Evolutionary conservation across 2,797 vertebrate species (phyloP).

Genomic region (Tamandua tetradactyla): DNA sequence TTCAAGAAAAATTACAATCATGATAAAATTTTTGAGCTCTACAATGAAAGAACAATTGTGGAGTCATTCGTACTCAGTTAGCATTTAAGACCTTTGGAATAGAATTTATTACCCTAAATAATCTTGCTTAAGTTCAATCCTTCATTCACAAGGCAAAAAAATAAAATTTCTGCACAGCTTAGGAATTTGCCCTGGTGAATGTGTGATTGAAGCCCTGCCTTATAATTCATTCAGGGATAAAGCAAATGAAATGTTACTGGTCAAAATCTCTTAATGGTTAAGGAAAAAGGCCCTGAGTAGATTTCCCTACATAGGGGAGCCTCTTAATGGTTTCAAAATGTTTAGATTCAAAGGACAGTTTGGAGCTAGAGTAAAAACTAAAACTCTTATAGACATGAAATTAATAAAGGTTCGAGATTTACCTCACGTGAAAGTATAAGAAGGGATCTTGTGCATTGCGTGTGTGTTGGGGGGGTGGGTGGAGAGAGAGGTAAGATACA

Average conservation of each 20-base stretch:
- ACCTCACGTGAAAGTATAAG: background rate
- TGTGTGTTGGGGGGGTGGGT: rapidly evolving
- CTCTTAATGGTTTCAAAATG: background rate
- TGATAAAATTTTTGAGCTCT: background rate
- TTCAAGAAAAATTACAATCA: background rate
- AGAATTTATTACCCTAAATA: background rate
- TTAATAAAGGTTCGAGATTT: background rate
- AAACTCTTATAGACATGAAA: background rate
- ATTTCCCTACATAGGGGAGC: background rate
- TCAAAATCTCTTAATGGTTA: background rate
- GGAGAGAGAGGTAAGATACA: background rate
- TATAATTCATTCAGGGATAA: background rate
- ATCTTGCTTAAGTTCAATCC: background rate
- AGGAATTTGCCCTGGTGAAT: background rate
- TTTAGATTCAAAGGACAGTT: background rate
- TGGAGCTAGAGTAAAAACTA: background rate
- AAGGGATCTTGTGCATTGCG: background rate
- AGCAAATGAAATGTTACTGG: background rate
- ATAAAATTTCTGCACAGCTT: background rate
- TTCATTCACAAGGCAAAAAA: background rate
- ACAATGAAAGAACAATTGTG: background rate
- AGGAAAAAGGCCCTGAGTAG: background rate
- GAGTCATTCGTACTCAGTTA: conserved; percentile 8
- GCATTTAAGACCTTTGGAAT: background rate
- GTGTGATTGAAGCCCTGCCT: background rate